Percentiles rank a stretch among this genome's conserved stretches.
Conservation (phyloP, 64 coral and sea anemone species). For the Orbicella faveolata region DNA sequence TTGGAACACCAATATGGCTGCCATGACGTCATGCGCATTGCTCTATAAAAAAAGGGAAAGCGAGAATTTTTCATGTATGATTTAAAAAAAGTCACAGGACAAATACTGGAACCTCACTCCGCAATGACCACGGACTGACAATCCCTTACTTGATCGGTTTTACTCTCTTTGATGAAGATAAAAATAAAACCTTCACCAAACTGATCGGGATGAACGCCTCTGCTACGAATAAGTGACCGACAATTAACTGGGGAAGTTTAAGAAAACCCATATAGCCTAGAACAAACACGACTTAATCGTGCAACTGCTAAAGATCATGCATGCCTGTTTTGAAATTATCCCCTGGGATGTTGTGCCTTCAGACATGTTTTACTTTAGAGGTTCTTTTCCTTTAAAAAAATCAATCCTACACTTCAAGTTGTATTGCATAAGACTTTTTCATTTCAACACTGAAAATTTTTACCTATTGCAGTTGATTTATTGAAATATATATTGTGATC, state of each 20-base stretch:
- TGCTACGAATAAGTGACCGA: not conserved
- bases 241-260: not conserved
- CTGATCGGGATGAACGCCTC: slow-evolving; percentile 1
- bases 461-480: too few species aligned
- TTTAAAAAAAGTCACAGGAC: slow-evolving; percentile 10
- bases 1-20: too few species aligned
- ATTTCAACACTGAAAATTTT: too few species aligned
- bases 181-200: slow-evolving; percentile 34
- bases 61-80: not conserved
- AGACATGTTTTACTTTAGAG: not conserved
- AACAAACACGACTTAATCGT: slow-evolving; percentile 14
- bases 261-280: slow-evolving; percentile 45
- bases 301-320: not conserved
- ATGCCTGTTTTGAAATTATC: not conserved
- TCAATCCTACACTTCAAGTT: too few species aligned
- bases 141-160: slow-evolving; percentile 58
- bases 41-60: not conserved
- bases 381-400: not conserved
- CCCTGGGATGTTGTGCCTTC: not conserved
- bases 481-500: too few species aligned
- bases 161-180: slow-evolving; percentile 44
- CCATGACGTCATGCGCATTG: too few species aligned
- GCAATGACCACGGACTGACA: slow-evolving; percentile 20
- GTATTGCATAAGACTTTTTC: too few species aligned
- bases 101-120: slow-evolving; percentile 34